Evolutionary conservation across 2,113 vertebrate species (phyloP), one percentile per base, ranked within the genome.

Genomic region (Enhydra lutris): DNA sequence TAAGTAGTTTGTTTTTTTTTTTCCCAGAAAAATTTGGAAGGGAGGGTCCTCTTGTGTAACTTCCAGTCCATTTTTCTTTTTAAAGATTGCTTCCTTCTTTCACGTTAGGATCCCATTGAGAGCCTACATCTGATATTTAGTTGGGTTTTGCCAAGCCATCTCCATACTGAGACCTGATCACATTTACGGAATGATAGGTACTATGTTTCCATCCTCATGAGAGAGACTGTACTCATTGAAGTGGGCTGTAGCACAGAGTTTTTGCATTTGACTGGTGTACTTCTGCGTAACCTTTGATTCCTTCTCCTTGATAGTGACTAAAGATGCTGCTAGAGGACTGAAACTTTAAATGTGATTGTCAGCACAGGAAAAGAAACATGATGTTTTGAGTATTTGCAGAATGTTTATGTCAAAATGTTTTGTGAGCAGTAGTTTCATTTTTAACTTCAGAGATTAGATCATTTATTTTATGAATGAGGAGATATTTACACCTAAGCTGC

Each of bases 401-500:
- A 82, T 81, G 7, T 88, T 93, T 78, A 69, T 95, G 10, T 69
- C 88, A 91, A 95, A 81, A 26, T 96, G 81, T 80, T 84, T 88
- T 85, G 31, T 87, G n/a, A 90, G 12, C 18, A 71, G 50, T 82
- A 65, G 34, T 95, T 92, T 93, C 45, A 81, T 91, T 91, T 97
- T 96, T 89, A 86, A 50, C 69, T 94, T 96, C 73, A 65, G 91
- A 89, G 29, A 47, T 90, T 93, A 89, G 18, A 57, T 65, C 18
- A 78, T 95, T 87, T 63, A 79, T 95, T 94, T 96, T 96, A 71
- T 85, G n/a, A 36, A 73, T 94, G 55, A 69, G 12, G 73, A 94
- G 15, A 76, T 89, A 83, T 67, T 83, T 95, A 50, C 11, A 61
- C 26, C 42, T 80, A 88, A 78, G 81, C 36, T 18, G 39, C 23